Percentiles rank a stretch among this genome's conserved stretches.
These are phyloP conservation scores for Gymnoscopelus braueri DNA, from an alignment of 2,797 vertebrate genomes.

Conservation along the genomic window DNA sequence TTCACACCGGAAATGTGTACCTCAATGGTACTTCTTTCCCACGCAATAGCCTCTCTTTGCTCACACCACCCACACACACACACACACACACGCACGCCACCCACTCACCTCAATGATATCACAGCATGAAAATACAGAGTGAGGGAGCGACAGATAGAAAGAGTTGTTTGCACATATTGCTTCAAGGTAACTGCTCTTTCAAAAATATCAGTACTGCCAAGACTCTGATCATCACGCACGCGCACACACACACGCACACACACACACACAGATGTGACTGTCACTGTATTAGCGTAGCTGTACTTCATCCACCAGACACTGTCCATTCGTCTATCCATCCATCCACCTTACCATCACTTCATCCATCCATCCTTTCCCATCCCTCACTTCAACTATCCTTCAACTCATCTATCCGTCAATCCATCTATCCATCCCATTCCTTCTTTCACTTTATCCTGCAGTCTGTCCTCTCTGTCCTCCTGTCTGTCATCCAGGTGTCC, in stretches of 20 bases:
- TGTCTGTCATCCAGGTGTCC: too few species aligned
- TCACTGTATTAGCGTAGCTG: constrained; percentile 38
- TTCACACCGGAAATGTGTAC: constrained; percentile 44
- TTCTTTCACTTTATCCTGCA: too few species aligned
- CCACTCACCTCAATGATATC: constrained; percentile 67
- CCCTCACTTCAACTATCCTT: too few species aligned
- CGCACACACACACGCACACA: constrained; percentile 2
- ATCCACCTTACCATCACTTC: background rate
- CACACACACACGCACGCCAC: constrained; percentile 28
- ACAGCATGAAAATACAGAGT: constrained; percentile 62
- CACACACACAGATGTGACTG: background rate
- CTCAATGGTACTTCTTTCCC: constrained; percentile 75
- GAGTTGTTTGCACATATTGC: constrained; percentile 61
- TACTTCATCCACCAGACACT: constrained; percentile 15
- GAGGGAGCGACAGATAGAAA: constrained; percentile 53
- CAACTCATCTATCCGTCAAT: background rate
- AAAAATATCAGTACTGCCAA: constrained; percentile 47
- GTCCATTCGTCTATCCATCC: background rate
- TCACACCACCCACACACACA: constrained; percentile 65
- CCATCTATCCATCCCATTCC: background rate
- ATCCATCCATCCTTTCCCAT: background rate
- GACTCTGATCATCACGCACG: constrained; percentile 33
- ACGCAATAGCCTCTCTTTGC: constrained; percentile 74
- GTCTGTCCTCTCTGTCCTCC: too few species aligned
- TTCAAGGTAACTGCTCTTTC: constrained; percentile 68